Conservation (phyloP, 2,888 invertebrate species). For the Oxytorus armatus region DNA sequence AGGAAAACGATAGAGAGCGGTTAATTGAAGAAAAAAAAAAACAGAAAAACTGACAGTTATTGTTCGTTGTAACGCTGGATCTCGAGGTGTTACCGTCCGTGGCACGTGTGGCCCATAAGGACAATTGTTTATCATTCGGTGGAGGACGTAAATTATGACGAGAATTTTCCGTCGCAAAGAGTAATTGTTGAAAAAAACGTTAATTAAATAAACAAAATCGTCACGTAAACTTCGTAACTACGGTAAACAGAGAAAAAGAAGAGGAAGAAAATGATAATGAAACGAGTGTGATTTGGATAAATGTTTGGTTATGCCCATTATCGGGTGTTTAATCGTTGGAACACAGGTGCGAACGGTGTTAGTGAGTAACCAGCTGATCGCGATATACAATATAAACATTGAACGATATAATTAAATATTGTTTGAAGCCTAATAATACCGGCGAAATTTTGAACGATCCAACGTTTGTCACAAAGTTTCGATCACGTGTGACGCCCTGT, state of each 20-base stretch:
- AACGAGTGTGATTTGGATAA: slow-evolving; percentile 7
- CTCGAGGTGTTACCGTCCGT: slow-evolving; percentile 32
- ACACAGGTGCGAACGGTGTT: slow-evolving; percentile 48
- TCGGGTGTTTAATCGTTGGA: slow-evolving; percentile 29
- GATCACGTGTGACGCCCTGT: slow-evolving; percentile 16
- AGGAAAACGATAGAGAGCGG: neutral
- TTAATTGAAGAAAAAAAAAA: neutral
- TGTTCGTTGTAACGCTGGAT: slow-evolving; percentile 53
- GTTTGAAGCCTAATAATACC: neutral
- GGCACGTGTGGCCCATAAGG: slow-evolving; percentile 43
- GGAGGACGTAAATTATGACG: slow-evolving; percentile 52
- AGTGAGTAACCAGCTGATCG: neutral
- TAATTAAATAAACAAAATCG: neutral
- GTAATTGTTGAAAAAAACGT: slow-evolving; percentile 1
- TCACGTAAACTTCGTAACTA: neutral
- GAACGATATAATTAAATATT: neutral
- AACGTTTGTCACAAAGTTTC: neutral
- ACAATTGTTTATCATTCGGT: slow-evolving; percentile 36
- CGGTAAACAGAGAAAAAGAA: neutral
- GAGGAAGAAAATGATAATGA: neutral
- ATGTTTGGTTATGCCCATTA: slow-evolving; percentile 53
- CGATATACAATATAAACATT: neutral
- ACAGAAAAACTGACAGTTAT: slow-evolving; percentile 21
- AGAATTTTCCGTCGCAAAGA: neutral
- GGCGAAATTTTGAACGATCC: no score